Conservation (phyloP, 2,113 vertebrate species). For the Girardinichthys multiradiatus region DNA sequence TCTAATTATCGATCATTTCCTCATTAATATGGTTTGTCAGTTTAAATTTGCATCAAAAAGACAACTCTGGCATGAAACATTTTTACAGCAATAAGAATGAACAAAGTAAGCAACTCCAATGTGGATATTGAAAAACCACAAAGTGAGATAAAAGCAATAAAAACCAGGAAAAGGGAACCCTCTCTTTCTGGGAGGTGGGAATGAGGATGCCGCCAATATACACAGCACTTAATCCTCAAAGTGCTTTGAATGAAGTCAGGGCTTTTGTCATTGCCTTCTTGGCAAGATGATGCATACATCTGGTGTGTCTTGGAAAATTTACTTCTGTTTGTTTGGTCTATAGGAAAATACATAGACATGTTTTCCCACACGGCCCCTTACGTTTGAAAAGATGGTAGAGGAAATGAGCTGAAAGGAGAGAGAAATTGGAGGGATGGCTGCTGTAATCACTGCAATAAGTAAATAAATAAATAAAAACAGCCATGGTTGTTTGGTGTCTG, state of each 20-base stretch:
- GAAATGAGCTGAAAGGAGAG: constrained; percentile 9
- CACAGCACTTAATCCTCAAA: constrained; percentile 56
- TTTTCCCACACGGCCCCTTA: neutral
- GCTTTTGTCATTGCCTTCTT: constrained; percentile 54
- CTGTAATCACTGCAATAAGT: constrained; percentile 41
- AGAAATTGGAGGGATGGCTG: constrained; percentile 35
- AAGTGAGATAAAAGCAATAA: constrained; percentile 29
- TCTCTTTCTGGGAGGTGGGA: constrained; percentile 21
- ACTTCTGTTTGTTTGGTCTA: neutral
- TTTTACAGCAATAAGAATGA: too few relatives aligned
- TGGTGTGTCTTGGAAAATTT: neutral
- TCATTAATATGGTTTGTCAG: too few relatives aligned
- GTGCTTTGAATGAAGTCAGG: constrained; percentile 17
- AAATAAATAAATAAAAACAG: constrained; percentile 65
- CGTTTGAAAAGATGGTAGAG: neutral
- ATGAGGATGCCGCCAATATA: constrained; percentile 50
- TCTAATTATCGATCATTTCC: too few relatives aligned
- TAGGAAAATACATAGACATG: constrained; percentile 6
- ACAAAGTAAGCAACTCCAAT: neutral
- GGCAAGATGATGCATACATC: constrained; percentile 51
- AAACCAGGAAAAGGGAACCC: constrained; percentile 7
- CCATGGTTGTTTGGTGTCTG: constrained; percentile 69
- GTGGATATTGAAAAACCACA: constrained; percentile 10
- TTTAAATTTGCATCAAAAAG: too few relatives aligned
- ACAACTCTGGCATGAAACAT: neutral